Evolutionary conservation across 2,797 vertebrate genomes (phyloP).

Genomic region (Chromobotia macracanthus): DNA sequence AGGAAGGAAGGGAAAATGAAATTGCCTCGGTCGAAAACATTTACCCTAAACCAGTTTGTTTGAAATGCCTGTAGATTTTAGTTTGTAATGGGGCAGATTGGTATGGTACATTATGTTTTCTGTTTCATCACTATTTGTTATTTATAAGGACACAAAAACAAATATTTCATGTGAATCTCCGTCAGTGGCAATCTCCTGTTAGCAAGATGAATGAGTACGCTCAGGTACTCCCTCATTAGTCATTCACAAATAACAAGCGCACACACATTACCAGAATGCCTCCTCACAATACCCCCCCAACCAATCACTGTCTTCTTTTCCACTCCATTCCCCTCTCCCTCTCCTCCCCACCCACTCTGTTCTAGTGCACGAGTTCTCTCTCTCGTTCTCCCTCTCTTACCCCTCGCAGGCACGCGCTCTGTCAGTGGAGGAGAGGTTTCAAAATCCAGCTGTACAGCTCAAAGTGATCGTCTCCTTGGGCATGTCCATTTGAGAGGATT

Average conservation of each 20-base stretch:
- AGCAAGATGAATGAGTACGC: neutral
- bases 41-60: slow-evolving; percentile 8
- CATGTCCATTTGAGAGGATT: slow-evolving; percentile 38
- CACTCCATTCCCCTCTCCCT: slow-evolving; percentile 29
- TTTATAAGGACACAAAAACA: neutral
- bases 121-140: slow-evolving; percentile 15
- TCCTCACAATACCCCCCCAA: slow-evolving; percentile 17
- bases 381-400: slow-evolving; percentile 38
- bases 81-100: neutral
- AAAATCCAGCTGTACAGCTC: slow-evolving; percentile 65
- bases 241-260: slow-evolving; percentile 40
- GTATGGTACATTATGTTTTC: slow-evolving; percentile 7
- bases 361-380: slow-evolving; percentile 27
- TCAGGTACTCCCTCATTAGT: slow-evolving; percentile 31
- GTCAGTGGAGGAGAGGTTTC: slow-evolving; percentile 61
- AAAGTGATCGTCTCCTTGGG: slow-evolving; percentile 56
- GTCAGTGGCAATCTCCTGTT: neutral
- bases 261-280: slow-evolving; percentile 34
- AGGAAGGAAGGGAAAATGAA: slow-evolving; percentile 8
- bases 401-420: slow-evolving; percentile 47
- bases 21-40: slow-evolving; percentile 28
- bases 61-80: neutral
- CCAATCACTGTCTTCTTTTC: slow-evolving; percentile 37
- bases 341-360: slow-evolving; percentile 42
- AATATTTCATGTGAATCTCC: neutral